Base-by-base conservation (phyloP, 2,888 invertebrate species). In the Torymus texanus region DNA sequence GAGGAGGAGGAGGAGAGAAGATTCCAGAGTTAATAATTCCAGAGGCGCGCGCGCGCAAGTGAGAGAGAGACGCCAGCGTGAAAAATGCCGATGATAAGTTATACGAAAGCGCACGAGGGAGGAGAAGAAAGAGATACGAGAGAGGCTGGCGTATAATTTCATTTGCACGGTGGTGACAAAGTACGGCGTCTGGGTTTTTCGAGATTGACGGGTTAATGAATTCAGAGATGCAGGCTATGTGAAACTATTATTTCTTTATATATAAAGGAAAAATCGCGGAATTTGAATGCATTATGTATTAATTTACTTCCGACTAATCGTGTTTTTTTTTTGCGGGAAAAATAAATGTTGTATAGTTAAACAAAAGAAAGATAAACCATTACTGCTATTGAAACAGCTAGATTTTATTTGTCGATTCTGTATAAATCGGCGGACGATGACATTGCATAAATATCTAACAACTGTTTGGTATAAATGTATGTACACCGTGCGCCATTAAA, bases 11-110 rank as follows among this genome's bases (percentile, higher is more conserved):
- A 5, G 3, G 2, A 5, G 5, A 3, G 10, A 55, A 70, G 21
- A 73, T 68, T 73, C 67, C n/a, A 12, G 59, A 63, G 74, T 65
- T 74, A 73, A 78, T 78, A 79, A 79, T 63, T 74, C 65, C 59
- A 5, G 29, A 29, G 29, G 29, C 29, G 29, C 68, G 12, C 3
- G n/a, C n/a, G n/a, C n/a, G n/a, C n/a, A n/a, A n/a, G n/a, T n/a
- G 29, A 21, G 5, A 41, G 41, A 21, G 2, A 41, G 41, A 5
- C 58, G 78, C 67, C 29, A 65, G 71, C 18, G 65, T 53, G 70
- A 61, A 75, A 70, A 75, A 59, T 75, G 75, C 61, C 71, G 16
- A 66, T 58, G 41, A 75, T 66, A 75, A 75, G 5, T 70, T 70
- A 63, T 14, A 18, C 13, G 24, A 16, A 51, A 29, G 50, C 29